Evolutionary conservation across 2,888 invertebrate genomes (phyloP).

Genomic region (Rhingia rostrata): DNA sequence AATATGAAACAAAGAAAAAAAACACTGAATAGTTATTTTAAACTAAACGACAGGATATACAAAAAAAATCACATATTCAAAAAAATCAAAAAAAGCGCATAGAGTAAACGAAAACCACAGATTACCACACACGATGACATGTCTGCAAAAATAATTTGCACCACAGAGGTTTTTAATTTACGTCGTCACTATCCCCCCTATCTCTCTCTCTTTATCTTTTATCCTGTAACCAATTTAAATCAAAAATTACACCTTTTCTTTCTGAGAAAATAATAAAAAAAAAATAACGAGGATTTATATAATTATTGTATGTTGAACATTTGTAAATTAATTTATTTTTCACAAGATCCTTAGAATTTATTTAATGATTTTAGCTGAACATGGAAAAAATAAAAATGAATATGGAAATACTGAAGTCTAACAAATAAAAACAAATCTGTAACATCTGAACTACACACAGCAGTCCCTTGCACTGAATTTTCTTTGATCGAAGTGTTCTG

Average conservation of each 20-base stretch:
- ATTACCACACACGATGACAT: constrained; percentile 56
- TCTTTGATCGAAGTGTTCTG: constrained; percentile 44
- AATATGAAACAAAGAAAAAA: constrained; percentile 48
- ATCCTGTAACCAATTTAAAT: constrained; percentile 8
- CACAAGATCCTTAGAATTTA: constrained; percentile 60
- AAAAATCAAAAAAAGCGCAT: constrained; percentile 49
- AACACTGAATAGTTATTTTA: constrained; percentile 63
- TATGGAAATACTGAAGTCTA: constrained; percentile 37
- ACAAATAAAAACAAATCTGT: constrained; percentile 34
- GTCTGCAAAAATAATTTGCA: constrained; percentile 70
- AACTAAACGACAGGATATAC: constrained; percentile 54
- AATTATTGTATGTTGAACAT: constrained; percentile 56
- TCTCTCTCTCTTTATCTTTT: constrained; percentile 30
- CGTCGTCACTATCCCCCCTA: constrained; percentile 31
- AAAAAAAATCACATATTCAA: constrained; percentile 26
- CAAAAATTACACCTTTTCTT: constrained; percentile 15
- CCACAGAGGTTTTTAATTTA: constrained; percentile 38
- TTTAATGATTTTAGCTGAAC: constrained; percentile 65
- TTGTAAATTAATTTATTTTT: constrained; percentile 69
- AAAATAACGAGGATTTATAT: constrained; percentile 42
- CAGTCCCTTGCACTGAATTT: constrained; percentile 49
- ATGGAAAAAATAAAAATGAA: constrained; percentile 31
- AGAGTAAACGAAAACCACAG: constrained; percentile 60
- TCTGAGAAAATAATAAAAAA: not conserved
- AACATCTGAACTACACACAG: constrained; percentile 50